phyloP scores from a whole-genome alignment of 2,113 vertebrate species.

The Lates calcarifer region DNA sequence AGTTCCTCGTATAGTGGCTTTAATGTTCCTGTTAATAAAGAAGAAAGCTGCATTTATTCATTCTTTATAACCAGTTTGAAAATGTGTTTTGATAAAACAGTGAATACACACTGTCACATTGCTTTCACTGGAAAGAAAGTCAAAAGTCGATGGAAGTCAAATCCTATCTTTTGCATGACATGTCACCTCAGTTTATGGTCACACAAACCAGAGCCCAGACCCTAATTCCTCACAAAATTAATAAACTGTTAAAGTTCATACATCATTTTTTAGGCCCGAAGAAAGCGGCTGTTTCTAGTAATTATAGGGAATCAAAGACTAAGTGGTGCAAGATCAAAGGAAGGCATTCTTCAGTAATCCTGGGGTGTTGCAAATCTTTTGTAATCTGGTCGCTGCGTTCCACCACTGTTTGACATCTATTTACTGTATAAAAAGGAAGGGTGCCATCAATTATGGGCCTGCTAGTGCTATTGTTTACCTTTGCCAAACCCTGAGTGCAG shows the following conservation, averaged over 20 bases:
- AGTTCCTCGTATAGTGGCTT: not conserved
- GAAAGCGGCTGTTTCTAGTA: constrained; percentile 74
- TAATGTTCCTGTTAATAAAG: too few species aligned
- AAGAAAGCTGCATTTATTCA: too few species aligned
- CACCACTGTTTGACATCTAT: constrained; percentile 84
- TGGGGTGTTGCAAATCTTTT: constrained; percentile 82
- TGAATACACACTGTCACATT: not conserved
- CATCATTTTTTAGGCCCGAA: constrained; percentile 69
- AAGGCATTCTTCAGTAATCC: constrained; percentile 83
- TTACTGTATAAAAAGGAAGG: constrained; percentile 84
- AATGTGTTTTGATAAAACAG: not conserved
- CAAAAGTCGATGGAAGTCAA: not conserved
- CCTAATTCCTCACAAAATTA: constrained; percentile 66
- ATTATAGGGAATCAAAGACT: constrained; percentile 83
- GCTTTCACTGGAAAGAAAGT: too few species aligned
- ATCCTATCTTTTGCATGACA: not conserved
- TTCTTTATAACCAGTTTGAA: too few species aligned
- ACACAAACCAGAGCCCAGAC: constrained; percentile 17
- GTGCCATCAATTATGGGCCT: constrained; percentile 79
- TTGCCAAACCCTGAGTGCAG: constrained; percentile 76
- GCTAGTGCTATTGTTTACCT: constrained; percentile 80
- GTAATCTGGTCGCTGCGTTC: constrained; percentile 78
- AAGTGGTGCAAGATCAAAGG: constrained; percentile 83
- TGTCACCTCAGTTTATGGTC: not conserved
- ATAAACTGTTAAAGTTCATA: constrained; percentile 73